A percentile compares a stretch with the other conserved stretches of the same genome.
These are phyloP conservation scores for Trichomycterus rosablanca DNA, from an alignment of 2,113 vertebrate species.

Conservation along the genomic window DNA sequence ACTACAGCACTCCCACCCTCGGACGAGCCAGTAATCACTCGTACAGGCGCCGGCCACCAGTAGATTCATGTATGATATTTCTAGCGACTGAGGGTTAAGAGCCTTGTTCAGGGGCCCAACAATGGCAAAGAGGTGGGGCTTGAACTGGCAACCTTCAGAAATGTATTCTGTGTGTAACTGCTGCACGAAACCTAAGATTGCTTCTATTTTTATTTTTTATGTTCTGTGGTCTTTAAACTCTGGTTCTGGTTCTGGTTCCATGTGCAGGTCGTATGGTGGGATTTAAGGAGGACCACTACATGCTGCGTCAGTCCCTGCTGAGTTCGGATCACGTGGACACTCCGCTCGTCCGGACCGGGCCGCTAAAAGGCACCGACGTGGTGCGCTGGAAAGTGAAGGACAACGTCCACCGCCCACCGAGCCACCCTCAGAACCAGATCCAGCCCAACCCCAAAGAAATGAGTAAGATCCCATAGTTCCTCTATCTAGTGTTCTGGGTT, in stretches of 20 bases:
- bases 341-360: slow-evolving; percentile 81
- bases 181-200: too few relatives aligned
- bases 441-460: slow-evolving; percentile 76
- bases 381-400: slow-evolving; percentile 92
- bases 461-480: slow-evolving; percentile 59
- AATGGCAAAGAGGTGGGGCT: too few relatives aligned
- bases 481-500: neutral
- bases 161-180: too few relatives aligned
- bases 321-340: slow-evolving; percentile 88
- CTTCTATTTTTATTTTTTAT: too few relatives aligned
- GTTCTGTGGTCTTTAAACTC: too few relatives aligned
- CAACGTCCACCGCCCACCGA: slow-evolving; percentile 77
- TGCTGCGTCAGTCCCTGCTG: slow-evolving; percentile 85
- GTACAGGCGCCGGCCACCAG: too few relatives aligned
- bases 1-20: too few relatives aligned
- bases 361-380: slow-evolving; percentile 78
- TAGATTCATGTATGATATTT: too few relatives aligned
- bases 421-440: slow-evolving; percentile 56
- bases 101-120: too few relatives aligned
- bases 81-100: too few relatives aligned
- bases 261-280: slow-evolving; percentile 83
- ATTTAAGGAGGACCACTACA: slow-evolving; percentile 93
- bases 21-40: too few relatives aligned
- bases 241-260: slow-evolving; percentile 10
- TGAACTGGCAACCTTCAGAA: too few relatives aligned